Evolutionary conservation across 2,113 vertebrate species (phyloP).

Genomic region (Oreamnos americanus): DNA sequence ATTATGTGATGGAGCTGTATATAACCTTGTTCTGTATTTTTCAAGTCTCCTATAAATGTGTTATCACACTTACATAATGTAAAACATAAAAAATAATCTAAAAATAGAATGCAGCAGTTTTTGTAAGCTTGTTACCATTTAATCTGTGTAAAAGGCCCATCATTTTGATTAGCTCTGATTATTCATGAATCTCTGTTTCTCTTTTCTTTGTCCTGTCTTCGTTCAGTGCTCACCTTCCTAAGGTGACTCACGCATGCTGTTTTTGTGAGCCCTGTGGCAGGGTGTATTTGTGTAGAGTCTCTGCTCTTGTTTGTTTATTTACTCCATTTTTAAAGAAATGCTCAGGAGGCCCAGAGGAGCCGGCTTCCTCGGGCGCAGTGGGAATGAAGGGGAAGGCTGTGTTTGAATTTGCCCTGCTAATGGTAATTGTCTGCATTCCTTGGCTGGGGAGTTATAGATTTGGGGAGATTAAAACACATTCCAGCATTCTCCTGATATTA

Average conservation of each 20-base stretch:
- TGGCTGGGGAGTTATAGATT: constrained; percentile 83
- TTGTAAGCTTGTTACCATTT: background rate
- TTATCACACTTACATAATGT: background rate
- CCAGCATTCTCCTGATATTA: constrained; percentile 81
- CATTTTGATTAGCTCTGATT: background rate
- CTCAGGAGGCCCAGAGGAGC: constrained; percentile 69
- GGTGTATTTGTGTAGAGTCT: background rate
- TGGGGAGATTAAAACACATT: constrained; percentile 87
- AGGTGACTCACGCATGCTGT: background rate
- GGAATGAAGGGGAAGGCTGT: constrained; percentile 72
- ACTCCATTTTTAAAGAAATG: constrained; percentile 55
- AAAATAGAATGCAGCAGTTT: background rate
- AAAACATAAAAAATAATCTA: background rate
- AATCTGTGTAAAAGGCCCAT: background rate
- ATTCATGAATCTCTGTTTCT: background rate
- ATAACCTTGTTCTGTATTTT: background rate
- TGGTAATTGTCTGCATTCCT: constrained; percentile 82
- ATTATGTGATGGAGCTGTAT: background rate
- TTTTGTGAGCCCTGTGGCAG: background rate
- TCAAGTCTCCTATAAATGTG: background rate
- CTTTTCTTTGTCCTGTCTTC: background rate
- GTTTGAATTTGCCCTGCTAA: constrained; percentile 77
- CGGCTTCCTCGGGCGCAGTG: constrained; percentile 69
- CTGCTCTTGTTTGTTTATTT: background rate
- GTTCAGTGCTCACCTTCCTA: background rate